Percentiles rank a stretch among this genome's conserved stretches.
These are phyloP conservation scores for Ochropacha duplaris DNA, from an alignment of 2,888 invertebrate species.

Conservation along the genomic window DNA sequence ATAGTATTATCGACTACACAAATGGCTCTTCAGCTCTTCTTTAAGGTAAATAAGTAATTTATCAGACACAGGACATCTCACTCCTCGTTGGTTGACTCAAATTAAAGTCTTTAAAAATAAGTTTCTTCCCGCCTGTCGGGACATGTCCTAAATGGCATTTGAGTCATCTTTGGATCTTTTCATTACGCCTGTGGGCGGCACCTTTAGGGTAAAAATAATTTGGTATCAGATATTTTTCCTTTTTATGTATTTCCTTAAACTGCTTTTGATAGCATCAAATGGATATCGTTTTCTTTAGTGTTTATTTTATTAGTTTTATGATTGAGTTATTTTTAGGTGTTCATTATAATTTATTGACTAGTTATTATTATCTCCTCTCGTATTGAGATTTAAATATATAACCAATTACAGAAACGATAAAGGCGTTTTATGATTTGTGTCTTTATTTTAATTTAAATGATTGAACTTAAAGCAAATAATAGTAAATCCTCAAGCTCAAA, in stretches of 20 bases:
- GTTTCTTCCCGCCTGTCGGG: slow-evolving; percentile 45
- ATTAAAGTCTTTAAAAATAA: slow-evolving; percentile 14
- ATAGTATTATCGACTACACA: not conserved
- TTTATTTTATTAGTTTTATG: slow-evolving; percentile 4
- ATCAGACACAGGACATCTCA: not conserved
- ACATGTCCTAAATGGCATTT: slow-evolving; percentile 36
- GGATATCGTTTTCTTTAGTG: slow-evolving; percentile 16
- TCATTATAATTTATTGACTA: slow-evolving; percentile 10
- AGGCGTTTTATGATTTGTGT: no score
- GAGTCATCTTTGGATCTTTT: slow-evolving; percentile 37
- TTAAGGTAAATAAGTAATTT: not conserved
- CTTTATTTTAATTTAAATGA: no score
- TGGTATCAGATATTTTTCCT: not conserved
- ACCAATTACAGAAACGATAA: no score
- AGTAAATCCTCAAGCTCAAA: no score
- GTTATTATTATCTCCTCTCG: no score
- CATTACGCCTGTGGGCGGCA: slow-evolving; percentile 27
- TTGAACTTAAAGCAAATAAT: no score
- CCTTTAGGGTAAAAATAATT: slow-evolving; percentile 19
- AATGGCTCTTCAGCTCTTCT: not conserved
- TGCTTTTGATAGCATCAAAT: slow-evolving; percentile 6
- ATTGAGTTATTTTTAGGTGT: slow-evolving; percentile 6
- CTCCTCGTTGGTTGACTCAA: not conserved
- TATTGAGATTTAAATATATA: no score
- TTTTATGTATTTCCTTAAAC: slow-evolving; percentile 9